phyloP scores from a whole-genome alignment of 2,888 invertebrate genomes.

The Lepidochitona cinerea region DNA sequence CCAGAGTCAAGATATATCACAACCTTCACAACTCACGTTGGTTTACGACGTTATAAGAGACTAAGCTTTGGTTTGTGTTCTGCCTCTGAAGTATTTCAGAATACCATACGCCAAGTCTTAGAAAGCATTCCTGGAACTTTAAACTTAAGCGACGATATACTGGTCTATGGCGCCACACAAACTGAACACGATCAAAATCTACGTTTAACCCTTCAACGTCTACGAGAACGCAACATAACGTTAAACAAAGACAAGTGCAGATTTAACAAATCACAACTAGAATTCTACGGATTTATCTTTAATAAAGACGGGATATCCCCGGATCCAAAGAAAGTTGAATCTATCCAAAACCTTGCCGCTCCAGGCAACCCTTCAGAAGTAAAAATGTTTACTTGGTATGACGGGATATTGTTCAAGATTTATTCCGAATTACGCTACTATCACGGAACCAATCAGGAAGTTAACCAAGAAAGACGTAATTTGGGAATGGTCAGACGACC shows the following conservation, averaged over 20 bases:
- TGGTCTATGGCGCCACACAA: conserved; percentile 14
- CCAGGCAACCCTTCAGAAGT: conserved; percentile 10
- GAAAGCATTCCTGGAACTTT: conserved; percentile 5
- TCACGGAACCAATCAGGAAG: conserved; percentile 14
- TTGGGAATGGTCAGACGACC: conserved; percentile 11
- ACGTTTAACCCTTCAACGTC: conserved; percentile 13
- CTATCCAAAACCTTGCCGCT: conserved; percentile 1
- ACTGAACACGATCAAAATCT: conserved; percentile 19
- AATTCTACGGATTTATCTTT: conserved; percentile 10
- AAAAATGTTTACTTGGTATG: conserved; percentile 19
- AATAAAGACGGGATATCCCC: conserved; percentile 3
- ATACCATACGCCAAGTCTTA: conserved; percentile 8
- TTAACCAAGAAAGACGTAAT: conserved; percentile 4
- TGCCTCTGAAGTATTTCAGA: conserved; percentile 20
- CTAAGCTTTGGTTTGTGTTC: conserved; percentile 20
- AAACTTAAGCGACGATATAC: conserved; percentile 17
- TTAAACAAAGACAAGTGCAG: conserved; percentile 22
- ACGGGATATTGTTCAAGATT: conserved; percentile 10
- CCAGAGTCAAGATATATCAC: conserved; percentile 30
- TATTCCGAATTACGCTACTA: conserved; percentile 15
- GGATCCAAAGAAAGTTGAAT: conserved; percentile 6
- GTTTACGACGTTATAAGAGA: conserved; percentile 28
- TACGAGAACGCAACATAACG: conserved; percentile 20
- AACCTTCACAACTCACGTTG: conserved; percentile 34
- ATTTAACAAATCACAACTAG: conserved; percentile 7